These are phyloP conservation scores for Masticophis lateralis DNA, from an alignment of 2,797 vertebrate species.

Conservation along the genomic window DNA sequence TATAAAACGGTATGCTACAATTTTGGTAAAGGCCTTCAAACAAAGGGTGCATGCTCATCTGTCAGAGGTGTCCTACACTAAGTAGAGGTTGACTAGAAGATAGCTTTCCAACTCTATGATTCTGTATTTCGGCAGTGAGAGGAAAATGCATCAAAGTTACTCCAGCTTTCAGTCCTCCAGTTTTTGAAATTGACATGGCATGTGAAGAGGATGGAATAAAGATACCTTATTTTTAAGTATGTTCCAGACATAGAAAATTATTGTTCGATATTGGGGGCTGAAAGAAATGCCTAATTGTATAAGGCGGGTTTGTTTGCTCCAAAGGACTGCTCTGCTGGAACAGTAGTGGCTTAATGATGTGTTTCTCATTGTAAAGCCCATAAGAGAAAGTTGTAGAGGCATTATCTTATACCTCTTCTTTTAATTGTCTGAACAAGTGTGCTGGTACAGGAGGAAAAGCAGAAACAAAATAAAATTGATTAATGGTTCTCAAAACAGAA, in stretches of 20 bases:
- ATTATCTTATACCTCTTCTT: neutral
- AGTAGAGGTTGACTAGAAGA: neutral
- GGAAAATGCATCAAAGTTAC: neutral
- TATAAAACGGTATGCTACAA: neutral
- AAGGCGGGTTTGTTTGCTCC: neutral
- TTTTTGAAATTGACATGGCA: neutral
- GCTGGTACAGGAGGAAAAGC: neutral
- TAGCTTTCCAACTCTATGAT: neutral
- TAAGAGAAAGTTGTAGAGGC: neutral
- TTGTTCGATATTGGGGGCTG: neutral
- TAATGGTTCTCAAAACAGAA: neutral
- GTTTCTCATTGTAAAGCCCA: neutral
- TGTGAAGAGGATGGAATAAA: neutral
- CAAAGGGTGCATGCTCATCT: neutral
- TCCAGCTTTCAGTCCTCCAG: neutral
- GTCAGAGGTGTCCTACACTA: neutral
- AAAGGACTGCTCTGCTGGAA: neutral
- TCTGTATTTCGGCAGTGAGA: neutral
- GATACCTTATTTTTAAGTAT: neutral
- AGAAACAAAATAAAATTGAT: neutral
- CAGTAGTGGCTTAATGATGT: neutral
- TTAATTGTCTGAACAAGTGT: neutral
- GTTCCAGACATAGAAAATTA: neutral
- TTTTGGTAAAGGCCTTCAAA: neutral
- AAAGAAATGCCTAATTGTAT: neutral